Base-by-base conservation (phyloP, 2,113 vertebrate genomes). In the Dolichallabes microphthalmus region DNA sequence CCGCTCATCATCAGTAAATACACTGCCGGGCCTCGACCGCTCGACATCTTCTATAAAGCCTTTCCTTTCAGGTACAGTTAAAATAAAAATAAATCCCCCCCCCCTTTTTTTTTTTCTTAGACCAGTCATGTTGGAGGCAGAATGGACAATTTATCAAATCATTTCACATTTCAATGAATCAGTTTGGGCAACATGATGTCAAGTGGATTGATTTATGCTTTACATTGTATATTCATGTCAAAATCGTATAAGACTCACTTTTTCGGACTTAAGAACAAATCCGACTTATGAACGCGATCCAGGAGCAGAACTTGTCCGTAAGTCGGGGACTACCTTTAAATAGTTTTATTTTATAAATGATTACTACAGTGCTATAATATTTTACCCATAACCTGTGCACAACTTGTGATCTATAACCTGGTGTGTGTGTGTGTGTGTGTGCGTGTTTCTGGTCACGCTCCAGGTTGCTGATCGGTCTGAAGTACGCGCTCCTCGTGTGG, bases 1-100 rank as follows among this genome's bases (percentile, higher is more conserved):
- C 98, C 98, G 17, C 86, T 99, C 81, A 84, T 98, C 82, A 99
- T 99, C 94, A 99, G 97, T 94, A 98, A 95, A 90, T 99, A 99
- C 92, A 99, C 98, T 11, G 98, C 98, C 0, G 98, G 98, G 2
- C 97, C 97, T 57, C 92, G 96, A 84, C 98, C 98, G 4, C 94
- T 99, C 39, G 96, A 98, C 81, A 86, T 98, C 0, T 99, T 98
- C 92, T 98, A 97, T 92, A 98, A 96, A 94, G 98, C 98, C 60
- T 99, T 98, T 92, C 98, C 98, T 71, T 97, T 97, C 86, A 97
- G 98, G 98, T 99, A 60, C 1, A 1, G 85, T 35, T 35, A 35
- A 35, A 35, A 35, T 1, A 35, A 35, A 35, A 35, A 35, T n/a
- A n/a, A n/a, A n/a, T n/a, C n/a, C n/a, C n/a, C n/a, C n/a, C n/a